Conservation (phyloP, 2,797 vertebrate genomes). For the Novumbra hubbsi region DNA sequence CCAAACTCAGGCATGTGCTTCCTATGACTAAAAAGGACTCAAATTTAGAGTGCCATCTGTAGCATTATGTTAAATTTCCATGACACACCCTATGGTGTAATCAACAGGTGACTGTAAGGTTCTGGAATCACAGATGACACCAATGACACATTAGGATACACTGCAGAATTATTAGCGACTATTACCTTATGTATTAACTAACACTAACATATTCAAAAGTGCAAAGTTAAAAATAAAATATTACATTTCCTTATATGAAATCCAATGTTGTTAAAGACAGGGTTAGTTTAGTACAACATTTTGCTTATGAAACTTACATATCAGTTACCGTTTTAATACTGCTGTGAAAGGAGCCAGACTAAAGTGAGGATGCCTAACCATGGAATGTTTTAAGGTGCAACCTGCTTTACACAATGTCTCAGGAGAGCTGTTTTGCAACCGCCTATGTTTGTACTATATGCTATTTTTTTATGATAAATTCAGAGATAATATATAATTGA, state of each 20-base stretch:
- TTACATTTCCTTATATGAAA: background rate
- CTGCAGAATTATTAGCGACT: background rate
- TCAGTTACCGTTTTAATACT: background rate
- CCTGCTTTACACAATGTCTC: slow-evolving; percentile 9
- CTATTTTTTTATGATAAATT: slow-evolving; percentile 14
- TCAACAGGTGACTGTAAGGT: slow-evolving; percentile 1
- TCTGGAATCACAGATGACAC: background rate
- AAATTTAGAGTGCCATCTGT: background rate
- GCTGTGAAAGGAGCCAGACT: background rate
- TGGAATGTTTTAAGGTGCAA: slow-evolving; percentile 2
- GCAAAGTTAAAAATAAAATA: background rate
- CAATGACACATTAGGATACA: background rate
- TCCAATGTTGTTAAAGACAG: background rate
- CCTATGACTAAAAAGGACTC: background rate
- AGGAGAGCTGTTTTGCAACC: slow-evolving; percentile 11
- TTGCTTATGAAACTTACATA: background rate
- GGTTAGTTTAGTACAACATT: too few relatives aligned
- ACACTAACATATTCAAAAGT: background rate
- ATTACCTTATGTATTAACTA: background rate
- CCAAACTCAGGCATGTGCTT: background rate
- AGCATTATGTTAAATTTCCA: background rate
- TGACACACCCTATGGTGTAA: background rate
- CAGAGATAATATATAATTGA: slow-evolving; percentile 10
- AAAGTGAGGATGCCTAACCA: background rate
- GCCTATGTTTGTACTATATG: background rate